Evolutionary conservation across 2,888 invertebrate genomes (phyloP), one percentile per base, ranked within the genome.

Genomic region (Mechanitis messenoides): DNA sequence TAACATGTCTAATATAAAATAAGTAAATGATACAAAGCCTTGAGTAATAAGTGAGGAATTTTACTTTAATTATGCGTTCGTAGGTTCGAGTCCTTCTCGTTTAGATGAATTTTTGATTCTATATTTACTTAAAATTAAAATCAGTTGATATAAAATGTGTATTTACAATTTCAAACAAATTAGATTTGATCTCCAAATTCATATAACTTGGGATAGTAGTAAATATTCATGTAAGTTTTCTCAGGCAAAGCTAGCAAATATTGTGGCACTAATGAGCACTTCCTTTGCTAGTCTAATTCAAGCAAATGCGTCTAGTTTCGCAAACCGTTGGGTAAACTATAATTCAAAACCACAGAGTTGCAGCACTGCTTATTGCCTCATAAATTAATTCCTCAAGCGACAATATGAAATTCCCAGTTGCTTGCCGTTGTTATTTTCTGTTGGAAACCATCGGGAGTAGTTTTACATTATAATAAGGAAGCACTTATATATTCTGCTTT

Each of bases 371-470:
- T 67, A 65, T 70, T 67, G 62, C 61, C 59, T 58, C 66, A 60
- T 68, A 69, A 66, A 71, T 71, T 69, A 68, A 69, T 72, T 69
- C 59, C 59, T 58, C 61, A 7, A 54, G 50, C 63, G 60, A 62
- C 63, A 60, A 64, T 69, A 69, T 69, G 69, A 69, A 71, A 67
- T 69, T 66, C 69, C 64, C 58, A 20, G 55, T 60, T 58, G 35
- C 54, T 28, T 54, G 59, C 50, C 58, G 62, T 46, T 54, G 45
- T 38, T 50, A 20, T 33, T 62, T 38, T 33, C 33, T 33, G 11
- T 42, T 11, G 35, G 20, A 45, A 47, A n/a, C 35, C 31, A 54
- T 59, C 33, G 53, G n/a, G 45, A 20, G 3, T 55, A 58, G 42
- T 53, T 55, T 46, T 20, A 38, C 46, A 45, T 55, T 46, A 54